phyloP scores from a whole-genome alignment of 2,797 vertebrate genomes.

The Lepus townsendii region DNA sequence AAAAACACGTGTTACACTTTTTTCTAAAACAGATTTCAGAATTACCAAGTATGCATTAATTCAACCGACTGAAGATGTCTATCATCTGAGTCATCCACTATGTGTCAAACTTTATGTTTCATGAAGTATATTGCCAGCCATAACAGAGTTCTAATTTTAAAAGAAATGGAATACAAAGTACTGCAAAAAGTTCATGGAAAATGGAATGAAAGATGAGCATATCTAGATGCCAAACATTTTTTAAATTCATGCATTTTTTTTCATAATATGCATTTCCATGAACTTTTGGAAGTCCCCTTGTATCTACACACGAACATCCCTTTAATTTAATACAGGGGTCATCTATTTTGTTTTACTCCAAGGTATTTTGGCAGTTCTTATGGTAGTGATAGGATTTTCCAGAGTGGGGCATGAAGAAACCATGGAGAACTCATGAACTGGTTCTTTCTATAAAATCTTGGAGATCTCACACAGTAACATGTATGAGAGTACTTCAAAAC shows the following conservation, averaged over 20 bases:
- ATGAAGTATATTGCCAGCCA: neutral
- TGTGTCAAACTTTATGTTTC: neutral
- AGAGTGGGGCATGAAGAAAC: neutral
- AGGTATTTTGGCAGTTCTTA: neutral
- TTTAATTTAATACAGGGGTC: neutral
- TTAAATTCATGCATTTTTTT: too few species aligned
- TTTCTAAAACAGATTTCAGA: neutral
- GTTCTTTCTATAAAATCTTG: neutral
- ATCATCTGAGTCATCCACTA: neutral
- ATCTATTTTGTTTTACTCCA: neutral
- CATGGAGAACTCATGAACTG: neutral
- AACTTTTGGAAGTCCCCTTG: too few species aligned
- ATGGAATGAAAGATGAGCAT: too few species aligned
- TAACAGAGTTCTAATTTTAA: neutral
- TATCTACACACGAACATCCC: neutral
- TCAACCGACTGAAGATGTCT: neutral
- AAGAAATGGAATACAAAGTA: neutral
- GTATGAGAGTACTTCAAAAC: neutral
- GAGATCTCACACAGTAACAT: neutral
- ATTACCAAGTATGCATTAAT: neutral
- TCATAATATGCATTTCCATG: too few species aligned
- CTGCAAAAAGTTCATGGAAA: too few species aligned
- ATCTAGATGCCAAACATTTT: too few species aligned
- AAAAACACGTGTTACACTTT: neutral
- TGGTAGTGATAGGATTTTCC: neutral